Percentiles rank a stretch among this genome's conserved stretches.
phyloP scores from a whole-genome alignment of 2,888 invertebrate genomes.

The Drosophila borealis region DNA sequence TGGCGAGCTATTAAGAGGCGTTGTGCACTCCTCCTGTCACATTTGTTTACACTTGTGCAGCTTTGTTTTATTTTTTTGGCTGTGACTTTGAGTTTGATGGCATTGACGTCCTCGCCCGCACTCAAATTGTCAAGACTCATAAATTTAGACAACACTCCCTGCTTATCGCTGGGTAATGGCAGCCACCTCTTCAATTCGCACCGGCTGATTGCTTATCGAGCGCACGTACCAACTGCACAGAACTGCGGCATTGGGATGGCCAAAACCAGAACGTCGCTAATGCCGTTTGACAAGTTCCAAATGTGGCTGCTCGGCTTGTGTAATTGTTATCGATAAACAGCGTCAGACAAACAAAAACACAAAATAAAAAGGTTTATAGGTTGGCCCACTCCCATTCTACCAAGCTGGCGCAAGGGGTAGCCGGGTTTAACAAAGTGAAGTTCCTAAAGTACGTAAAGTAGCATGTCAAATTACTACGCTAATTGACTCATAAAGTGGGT shows the following conservation, averaged over 20 bases:
- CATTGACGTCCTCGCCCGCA: slow-evolving; percentile 35
- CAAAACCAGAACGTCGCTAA: slow-evolving; percentile 49
- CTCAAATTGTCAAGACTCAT: slow-evolving; percentile 57
- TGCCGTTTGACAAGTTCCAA: slow-evolving; percentile 67
- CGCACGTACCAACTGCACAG: slow-evolving; percentile 16
- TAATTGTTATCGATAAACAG: slow-evolving; percentile 62
- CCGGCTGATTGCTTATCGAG: slow-evolving; percentile 43
- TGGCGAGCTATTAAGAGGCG: slow-evolving; percentile 55
- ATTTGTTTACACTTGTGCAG: slow-evolving; percentile 46
- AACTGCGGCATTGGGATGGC: slow-evolving; percentile 9
- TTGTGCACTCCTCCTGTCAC: slow-evolving; percentile 41
- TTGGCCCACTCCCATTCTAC: neutral
- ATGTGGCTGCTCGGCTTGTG: slow-evolving; percentile 61
- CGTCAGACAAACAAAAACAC: neutral
- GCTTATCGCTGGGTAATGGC: slow-evolving; percentile 30
- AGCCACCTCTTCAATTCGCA: slow-evolving; percentile 6
- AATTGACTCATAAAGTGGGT: slow-evolving; percentile 62
- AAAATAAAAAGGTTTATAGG: neutral
- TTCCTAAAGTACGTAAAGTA: slow-evolving; percentile 44
- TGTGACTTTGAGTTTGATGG: slow-evolving; percentile 51
- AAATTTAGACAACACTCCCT: slow-evolving; percentile 51
- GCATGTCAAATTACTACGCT: slow-evolving; percentile 67
- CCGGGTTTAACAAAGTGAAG: slow-evolving; percentile 1
- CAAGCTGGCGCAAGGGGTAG: slow-evolving; percentile 1
- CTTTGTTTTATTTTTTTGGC: slow-evolving; percentile 17